A percentile compares a stretch with the other conserved stretches of the same genome.
phyloP scores from a whole-genome alignment of 2,797 vertebrate species.

The Phrynocephalus forsythii region DNA sequence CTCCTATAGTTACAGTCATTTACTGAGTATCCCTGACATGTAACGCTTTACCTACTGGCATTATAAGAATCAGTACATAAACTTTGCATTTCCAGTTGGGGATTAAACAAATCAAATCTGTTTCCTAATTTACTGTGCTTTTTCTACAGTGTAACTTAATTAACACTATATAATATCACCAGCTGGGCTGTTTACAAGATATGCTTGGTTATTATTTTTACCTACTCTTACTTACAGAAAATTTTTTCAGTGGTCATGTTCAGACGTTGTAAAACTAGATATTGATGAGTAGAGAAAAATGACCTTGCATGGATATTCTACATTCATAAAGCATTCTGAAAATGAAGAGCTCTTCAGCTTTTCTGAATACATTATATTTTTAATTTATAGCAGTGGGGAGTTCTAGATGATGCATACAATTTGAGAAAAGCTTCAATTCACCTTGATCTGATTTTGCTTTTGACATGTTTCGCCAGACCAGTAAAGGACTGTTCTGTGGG shows the following conservation, averaged over 20 bases:
- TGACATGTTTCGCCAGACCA: slow-evolving; percentile 21
- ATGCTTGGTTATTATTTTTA: slow-evolving; percentile 49
- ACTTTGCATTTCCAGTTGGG: slow-evolving; percentile 66
- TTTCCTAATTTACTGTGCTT: slow-evolving; percentile 66
- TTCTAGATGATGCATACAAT: not conserved
- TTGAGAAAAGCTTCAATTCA: not conserved
- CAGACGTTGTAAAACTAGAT: not conserved
- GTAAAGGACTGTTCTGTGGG: slow-evolving; percentile 23
- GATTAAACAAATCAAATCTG: slow-evolving; percentile 63
- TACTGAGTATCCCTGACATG: slow-evolving; percentile 36
- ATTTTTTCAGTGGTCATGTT: not conserved
- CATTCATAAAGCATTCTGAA: not conserved
- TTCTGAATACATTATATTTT: not conserved
- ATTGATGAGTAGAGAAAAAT: not conserved
- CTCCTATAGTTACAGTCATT: slow-evolving; percentile 33
- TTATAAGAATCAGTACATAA: slow-evolving; percentile 58
- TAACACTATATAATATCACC: slow-evolving; percentile 55
- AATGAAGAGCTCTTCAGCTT: not conserved
- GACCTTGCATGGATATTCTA: not conserved
- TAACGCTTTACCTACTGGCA: slow-evolving; percentile 2
- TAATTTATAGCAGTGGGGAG: not conserved
- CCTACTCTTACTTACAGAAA: not conserved
- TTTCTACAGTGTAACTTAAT: slow-evolving; percentile 49
- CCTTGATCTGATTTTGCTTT: slow-evolving; percentile 28
- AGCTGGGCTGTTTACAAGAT: slow-evolving; percentile 80